Evolutionary conservation across 2,113 vertebrate genomes (phyloP).

Genomic region (Typhlomys cinereus): DNA sequence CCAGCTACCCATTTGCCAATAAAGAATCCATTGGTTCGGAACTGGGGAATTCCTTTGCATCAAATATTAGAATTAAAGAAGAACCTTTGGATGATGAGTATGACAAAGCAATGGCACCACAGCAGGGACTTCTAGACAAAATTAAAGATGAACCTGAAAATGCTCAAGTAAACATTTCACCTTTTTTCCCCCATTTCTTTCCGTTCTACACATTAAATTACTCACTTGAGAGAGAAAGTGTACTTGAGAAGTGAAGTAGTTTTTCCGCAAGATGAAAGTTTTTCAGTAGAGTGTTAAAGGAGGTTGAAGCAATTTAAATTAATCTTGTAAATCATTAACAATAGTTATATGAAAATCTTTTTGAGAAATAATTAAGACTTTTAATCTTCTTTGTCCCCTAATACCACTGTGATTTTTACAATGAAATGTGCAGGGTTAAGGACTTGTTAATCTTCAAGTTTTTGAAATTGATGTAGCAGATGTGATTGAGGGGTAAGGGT

Average conservation of each 20-base stretch:
- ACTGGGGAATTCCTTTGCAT: constrained; percentile 87
- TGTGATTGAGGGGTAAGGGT: constrained; percentile 23
- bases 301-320: constrained; percentile 56
- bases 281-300: constrained; percentile 54
- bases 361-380: constrained; percentile 49
- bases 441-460: constrained; percentile 33
- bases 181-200: constrained; percentile 52
- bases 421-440: constrained; percentile 31
- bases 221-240: constrained; percentile 59
- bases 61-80: constrained; percentile 94
- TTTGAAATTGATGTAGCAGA: constrained; percentile 17
- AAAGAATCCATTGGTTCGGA: constrained; percentile 90
- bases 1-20: constrained; percentile 86
- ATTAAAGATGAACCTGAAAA: constrained; percentile 96
- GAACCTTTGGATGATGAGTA: constrained; percentile 97
- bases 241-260: constrained; percentile 53
- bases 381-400: constrained; percentile 44
- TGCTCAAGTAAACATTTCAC: constrained; percentile 87
- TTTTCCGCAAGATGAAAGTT: constrained; percentile 62
- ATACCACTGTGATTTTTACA: constrained; percentile 46
- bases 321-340: constrained; percentile 42
- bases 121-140: constrained; percentile 87
- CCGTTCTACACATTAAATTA: constrained; percentile 63
- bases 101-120: constrained; percentile 90
- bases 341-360: constrained; percentile 40